These are phyloP conservation scores for Nyctalus aviator DNA, from an alignment of 2,797 vertebrate genomes.

Conservation along the genomic window DNA sequence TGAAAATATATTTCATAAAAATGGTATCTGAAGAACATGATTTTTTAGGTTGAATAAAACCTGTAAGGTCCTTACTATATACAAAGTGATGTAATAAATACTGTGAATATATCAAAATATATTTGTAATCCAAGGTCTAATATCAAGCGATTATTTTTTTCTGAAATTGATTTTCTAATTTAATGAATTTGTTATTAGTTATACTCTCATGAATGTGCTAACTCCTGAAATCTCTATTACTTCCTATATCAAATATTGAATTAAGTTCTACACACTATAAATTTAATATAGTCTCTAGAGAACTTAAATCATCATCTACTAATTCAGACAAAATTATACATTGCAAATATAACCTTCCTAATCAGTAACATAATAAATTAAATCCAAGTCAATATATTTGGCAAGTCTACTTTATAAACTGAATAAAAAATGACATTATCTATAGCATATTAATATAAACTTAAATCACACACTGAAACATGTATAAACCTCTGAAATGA, in stretches of 20 bases:
- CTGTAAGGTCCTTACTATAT: not conserved
- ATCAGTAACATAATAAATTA: conserved; percentile 73
- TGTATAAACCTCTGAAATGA: conserved; percentile 59
- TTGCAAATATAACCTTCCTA: conserved; percentile 59
- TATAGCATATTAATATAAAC: conserved; percentile 47
- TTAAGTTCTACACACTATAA: conserved; percentile 68
- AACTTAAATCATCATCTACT: conserved; percentile 68
- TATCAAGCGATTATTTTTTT: conserved; percentile 54
- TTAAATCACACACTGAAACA: conserved; percentile 69
- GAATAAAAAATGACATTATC: conserved; percentile 64
- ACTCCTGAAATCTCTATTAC: conserved; percentile 60
- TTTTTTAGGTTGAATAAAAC: not conserved
- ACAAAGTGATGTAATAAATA: not conserved
- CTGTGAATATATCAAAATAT: conserved; percentile 15
- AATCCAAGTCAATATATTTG: conserved; percentile 73
- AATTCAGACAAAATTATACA: conserved; percentile 72
- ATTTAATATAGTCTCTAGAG: conserved; percentile 64
- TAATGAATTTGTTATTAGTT: conserved; percentile 34
- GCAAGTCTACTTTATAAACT: conserved; percentile 24
- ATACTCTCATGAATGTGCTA: conserved; percentile 61
- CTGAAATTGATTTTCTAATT: conserved; percentile 64
- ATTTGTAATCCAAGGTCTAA: conserved; percentile 59
- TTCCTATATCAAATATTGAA: conserved; percentile 58
- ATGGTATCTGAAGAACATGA: not conserved
- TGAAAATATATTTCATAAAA: conserved; percentile 17